Percentiles rank a stretch among this genome's conserved stretches.
Evolutionary conservation across 2,113 vertebrate species (phyloP).

Genomic region (Sebastes schlegelii): DNA sequence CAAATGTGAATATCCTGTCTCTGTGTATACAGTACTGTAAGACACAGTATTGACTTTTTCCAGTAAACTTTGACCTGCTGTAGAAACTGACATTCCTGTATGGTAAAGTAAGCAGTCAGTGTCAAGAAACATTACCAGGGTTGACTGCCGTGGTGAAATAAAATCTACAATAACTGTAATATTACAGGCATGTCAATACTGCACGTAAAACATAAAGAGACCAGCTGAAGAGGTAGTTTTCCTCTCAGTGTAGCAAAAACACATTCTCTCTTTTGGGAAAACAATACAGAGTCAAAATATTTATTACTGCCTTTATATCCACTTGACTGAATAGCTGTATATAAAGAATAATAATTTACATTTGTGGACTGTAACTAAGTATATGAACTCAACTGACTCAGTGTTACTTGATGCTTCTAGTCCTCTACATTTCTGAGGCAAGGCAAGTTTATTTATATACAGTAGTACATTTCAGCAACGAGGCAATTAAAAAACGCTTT

Average conservation of each 20-base stretch:
- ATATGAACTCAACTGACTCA: not conserved
- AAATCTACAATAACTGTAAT: not conserved
- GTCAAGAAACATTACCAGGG: too few species aligned
- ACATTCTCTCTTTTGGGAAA: not conserved
- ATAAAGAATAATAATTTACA: not conserved
- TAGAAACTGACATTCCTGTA: too few species aligned
- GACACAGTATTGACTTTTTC: too few species aligned
- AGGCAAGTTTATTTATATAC: too few species aligned
- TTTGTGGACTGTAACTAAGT: not conserved
- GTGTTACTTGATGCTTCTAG: not conserved
- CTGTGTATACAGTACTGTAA: too few species aligned
- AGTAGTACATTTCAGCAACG: too few species aligned
- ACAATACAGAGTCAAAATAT: not conserved
- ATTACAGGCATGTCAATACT: too few species aligned
- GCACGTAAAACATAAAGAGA: not conserved
- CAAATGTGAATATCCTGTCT: too few species aligned
- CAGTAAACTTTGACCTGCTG: too few species aligned
- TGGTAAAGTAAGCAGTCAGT: too few species aligned
- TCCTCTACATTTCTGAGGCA: not conserved
- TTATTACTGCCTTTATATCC: not conserved
- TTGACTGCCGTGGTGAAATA: too few species aligned
- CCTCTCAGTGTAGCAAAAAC: not conserved
- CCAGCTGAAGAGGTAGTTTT: not conserved
- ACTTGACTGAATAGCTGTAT: not conserved
- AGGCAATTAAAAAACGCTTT: too few species aligned